Conservation (phyloP, 92 coral and sea anemone species). For the Epizoanthus rinbou region DNA sequence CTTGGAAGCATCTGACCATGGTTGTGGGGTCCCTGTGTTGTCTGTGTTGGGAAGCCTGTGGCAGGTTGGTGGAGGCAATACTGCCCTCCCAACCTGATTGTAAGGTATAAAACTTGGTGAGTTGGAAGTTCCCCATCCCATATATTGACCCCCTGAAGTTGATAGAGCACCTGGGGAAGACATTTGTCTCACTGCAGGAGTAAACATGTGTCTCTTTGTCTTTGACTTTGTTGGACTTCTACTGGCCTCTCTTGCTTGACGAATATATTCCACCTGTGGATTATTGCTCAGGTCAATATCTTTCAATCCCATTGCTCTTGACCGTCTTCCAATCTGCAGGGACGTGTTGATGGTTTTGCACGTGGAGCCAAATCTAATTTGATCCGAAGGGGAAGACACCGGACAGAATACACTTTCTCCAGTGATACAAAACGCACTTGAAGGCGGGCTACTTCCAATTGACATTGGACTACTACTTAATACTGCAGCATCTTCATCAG, state of each 20-base stretch:
- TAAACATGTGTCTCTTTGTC: slow-evolving; percentile 47
- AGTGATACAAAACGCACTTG: slow-evolving; percentile 32
- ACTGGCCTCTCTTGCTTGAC: slow-evolving; percentile 67
- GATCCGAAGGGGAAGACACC: slow-evolving; percentile 23
- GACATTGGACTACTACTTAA: background rate
- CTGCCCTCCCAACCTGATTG: no score
- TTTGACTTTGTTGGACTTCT: slow-evolving; percentile 46
- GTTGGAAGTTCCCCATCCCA: no score
- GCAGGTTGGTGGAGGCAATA: no score
- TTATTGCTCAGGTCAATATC: slow-evolving; percentile 69
- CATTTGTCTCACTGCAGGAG: slow-evolving; percentile 37
- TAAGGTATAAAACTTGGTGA: no score
- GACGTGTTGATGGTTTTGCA: slow-evolving; percentile 37
- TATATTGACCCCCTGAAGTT: no score
- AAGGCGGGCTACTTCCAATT: background rate
- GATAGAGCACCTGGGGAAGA: slow-evolving; percentile 46
- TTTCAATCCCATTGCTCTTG: slow-evolving; percentile 68
- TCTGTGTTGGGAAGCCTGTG: no score
- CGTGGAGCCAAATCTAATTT: background rate
- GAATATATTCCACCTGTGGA: slow-evolving; percentile 63
- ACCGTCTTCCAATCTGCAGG: slow-evolving; percentile 71
- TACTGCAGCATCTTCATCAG: slow-evolving; percentile 9
- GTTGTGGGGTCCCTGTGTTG: no score
- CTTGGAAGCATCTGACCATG: no score
- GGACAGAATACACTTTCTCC: slow-evolving; percentile 33